Conservation (phyloP, 2,888 invertebrate species). For the Hypsopygia costalis region DNA sequence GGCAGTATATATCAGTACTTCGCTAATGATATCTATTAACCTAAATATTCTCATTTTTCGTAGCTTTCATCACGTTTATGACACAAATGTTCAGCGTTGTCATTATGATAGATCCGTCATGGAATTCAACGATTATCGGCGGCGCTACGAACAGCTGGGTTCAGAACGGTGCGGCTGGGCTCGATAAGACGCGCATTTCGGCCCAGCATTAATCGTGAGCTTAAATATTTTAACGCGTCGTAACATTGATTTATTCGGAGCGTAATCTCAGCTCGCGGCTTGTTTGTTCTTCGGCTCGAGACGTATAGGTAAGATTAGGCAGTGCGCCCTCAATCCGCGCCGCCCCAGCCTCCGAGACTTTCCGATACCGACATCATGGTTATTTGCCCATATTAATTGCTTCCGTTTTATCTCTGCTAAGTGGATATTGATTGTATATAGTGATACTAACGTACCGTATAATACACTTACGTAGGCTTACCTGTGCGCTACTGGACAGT, state of each 20-base stretch:
- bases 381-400: conserved; percentile 49
- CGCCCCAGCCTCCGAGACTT: conserved; percentile 37
- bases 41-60: neutral
- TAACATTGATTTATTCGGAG: conserved; percentile 78
- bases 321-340: conserved; percentile 48
- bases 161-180: conserved; percentile 39
- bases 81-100: conserved; percentile 4
- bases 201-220: conserved; percentile 73
- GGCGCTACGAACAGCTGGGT: conserved; percentile 45
- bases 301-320: conserved; percentile 73
- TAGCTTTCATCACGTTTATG: neutral
- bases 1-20: no score
- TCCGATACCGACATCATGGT: conserved; percentile 37
- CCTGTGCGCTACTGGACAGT: conserved; percentile 31
- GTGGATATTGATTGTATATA: conserved; percentile 16
- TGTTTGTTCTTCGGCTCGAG: conserved; percentile 76
- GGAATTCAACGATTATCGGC: conserved; percentile 35
- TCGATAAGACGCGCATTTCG: conserved; percentile 60
- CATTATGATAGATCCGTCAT: conserved; percentile 33
- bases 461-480: conserved; percentile 23
- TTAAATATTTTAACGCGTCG: conserved; percentile 80
- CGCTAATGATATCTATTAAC: no score
- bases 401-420: conserved; percentile 31
- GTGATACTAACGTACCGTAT: conserved; percentile 6
- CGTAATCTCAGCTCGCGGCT: conserved; percentile 75